Evolutionary conservation across 2,113 vertebrate species (phyloP).

Genomic region (Beaufortia kweichowensis): DNA sequence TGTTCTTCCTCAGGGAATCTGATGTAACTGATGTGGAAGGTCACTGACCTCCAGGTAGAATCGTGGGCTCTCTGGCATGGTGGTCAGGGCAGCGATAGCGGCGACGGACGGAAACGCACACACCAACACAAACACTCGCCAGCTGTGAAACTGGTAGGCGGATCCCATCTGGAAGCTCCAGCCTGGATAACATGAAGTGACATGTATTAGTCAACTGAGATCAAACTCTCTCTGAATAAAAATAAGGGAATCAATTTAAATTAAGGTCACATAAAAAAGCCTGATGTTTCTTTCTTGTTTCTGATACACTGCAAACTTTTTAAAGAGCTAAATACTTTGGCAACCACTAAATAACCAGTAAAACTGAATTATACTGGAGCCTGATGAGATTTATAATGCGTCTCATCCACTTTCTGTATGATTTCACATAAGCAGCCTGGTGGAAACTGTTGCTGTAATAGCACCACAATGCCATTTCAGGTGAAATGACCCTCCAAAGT

Average conservation of each 20-base stretch:
- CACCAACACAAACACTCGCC: conserved; percentile 96
- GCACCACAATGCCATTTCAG: no score
- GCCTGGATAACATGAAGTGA: conserved; percentile 65
- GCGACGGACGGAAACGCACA: conserved; percentile 95
- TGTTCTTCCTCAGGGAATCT: no score
- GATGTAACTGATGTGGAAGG: neutral
- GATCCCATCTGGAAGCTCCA: conserved; percentile 99
- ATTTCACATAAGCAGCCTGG: no score
- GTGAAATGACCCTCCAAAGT: no score
- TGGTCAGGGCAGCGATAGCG: conserved; percentile 92
- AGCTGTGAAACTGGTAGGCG: conserved; percentile 98
- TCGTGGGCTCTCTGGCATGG: conserved; percentile 96
- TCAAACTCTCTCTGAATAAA: neutral
- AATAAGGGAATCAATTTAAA: neutral
- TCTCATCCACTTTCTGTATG: no score
- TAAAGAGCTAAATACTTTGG: neutral
- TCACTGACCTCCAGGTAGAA: conserved; percentile 91
- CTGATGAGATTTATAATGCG: no score
- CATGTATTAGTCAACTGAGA: neutral
- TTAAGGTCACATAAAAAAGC: no score
- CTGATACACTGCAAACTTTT: neutral
- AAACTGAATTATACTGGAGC: no score
- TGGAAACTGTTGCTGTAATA: no score
- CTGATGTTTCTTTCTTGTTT: no score
- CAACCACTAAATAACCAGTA: no score